These are phyloP conservation scores for Mustela lutreola DNA, from an alignment of 2,113 vertebrate genomes.

Conservation along the genomic window DNA sequence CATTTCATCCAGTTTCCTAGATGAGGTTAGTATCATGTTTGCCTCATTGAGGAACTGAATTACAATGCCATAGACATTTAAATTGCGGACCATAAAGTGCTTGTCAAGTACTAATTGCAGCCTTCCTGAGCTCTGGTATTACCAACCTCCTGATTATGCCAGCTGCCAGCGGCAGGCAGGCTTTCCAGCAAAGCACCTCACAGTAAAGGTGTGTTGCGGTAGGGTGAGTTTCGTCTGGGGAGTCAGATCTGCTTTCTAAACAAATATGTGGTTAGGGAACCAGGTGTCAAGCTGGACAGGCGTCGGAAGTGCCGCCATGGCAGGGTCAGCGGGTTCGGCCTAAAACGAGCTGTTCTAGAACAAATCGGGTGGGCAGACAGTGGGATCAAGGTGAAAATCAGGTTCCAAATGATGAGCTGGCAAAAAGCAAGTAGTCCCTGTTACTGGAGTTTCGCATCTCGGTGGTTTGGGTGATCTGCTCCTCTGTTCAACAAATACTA, in stretches of 20 bases:
- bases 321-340: neutral
- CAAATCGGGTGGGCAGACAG: constrained; percentile 6
- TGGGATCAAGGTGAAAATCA: neutral
- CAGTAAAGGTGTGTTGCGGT: constrained; percentile 45
- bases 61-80: constrained; percentile 78
- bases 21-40: constrained; percentile 77
- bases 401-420: constrained; percentile 16
- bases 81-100: constrained; percentile 78
- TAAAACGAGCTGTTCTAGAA: constrained; percentile 27
- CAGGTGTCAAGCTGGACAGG: neutral
- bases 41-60: constrained; percentile 74
- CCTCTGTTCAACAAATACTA: neutral
- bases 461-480: neutral
- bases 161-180: constrained; percentile 69
- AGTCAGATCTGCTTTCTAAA: constrained; percentile 65
- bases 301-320: neutral
- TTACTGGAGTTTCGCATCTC: neutral
- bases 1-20: constrained; percentile 61
- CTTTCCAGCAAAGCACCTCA: constrained; percentile 48
- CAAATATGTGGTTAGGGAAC: neutral
- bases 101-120: constrained; percentile 85
- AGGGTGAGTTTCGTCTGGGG: constrained; percentile 34
- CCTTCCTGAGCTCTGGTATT: constrained; percentile 77
- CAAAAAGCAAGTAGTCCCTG: neutral
- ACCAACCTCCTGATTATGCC: constrained; percentile 80